A percentile compares a stretch with the other conserved stretches of the same genome.
Conservation (phyloP, 2,888 invertebrate species). For the Acrobasis consociella region DNA sequence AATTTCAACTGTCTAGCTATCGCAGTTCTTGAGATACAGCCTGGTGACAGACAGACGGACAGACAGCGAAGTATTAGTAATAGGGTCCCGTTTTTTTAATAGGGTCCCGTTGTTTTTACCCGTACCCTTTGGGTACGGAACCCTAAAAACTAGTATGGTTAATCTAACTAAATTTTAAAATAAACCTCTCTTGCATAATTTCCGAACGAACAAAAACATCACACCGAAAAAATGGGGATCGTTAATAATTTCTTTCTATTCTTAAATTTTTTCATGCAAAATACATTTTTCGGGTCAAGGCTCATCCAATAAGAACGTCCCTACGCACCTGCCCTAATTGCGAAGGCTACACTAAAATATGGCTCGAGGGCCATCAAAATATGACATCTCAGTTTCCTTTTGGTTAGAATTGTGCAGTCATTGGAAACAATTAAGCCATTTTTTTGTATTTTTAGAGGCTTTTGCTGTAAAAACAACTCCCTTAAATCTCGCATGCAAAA, state of each 20-base stretch:
- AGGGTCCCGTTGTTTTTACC: too few relatives aligned
- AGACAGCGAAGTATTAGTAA: too few relatives aligned
- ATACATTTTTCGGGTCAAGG: constrained; percentile 21
- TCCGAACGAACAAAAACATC: background rate
- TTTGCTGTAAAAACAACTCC: background rate
- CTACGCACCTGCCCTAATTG: constrained; percentile 43
- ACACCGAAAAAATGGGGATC: constrained; percentile 18
- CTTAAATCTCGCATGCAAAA: too few relatives aligned
- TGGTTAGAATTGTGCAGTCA: constrained; percentile 24
- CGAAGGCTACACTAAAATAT: constrained; percentile 41
- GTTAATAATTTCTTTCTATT: constrained; percentile 34
- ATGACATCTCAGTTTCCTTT: constrained; percentile 19
- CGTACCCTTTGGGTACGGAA: too few relatives aligned
- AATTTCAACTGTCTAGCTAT: too few relatives aligned
- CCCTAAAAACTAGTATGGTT: too few relatives aligned
- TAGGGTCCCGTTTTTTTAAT: too few relatives aligned
- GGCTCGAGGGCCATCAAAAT: constrained; percentile 27
- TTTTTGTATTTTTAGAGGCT: background rate
- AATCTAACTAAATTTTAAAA: too few relatives aligned
- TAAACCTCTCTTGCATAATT: too few relatives aligned
- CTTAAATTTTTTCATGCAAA: constrained; percentile 33
- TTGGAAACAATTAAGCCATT: constrained; percentile 23
- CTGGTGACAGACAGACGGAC: too few relatives aligned
- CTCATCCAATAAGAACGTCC: constrained; percentile 31
- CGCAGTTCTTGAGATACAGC: too few relatives aligned